Percentiles rank a stretch among this genome's conserved stretches.
These are phyloP conservation scores for Poeciliopsis prolifica DNA, from an alignment of 2,113 vertebrate species.

Conservation along the genomic window DNA sequence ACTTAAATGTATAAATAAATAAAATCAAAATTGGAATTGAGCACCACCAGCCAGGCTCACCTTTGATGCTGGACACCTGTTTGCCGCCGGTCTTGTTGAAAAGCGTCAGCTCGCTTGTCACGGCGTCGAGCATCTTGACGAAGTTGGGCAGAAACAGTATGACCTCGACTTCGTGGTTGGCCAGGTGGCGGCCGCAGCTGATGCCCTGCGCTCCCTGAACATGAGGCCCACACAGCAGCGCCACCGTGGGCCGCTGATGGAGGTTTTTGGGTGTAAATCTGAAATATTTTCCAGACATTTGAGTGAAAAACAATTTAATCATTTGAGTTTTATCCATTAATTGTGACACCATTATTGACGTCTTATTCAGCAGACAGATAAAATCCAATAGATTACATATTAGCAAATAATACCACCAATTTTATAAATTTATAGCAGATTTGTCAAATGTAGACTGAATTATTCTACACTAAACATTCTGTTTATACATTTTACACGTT, in stretches of 20 bases:
- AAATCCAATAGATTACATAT: not conserved
- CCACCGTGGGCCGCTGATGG: conserved; percentile 94
- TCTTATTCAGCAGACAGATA: not conserved
- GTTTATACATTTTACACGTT: not conserved
- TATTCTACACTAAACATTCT: not conserved
- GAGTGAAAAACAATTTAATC: not conserved
- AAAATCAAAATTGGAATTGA: too few species aligned
- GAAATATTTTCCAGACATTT: conserved; percentile 4
- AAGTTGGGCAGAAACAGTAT: conserved; percentile 97
- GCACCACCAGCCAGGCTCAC: conserved; percentile 63
- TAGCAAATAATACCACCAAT: not conserved
- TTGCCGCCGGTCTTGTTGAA: conserved; percentile 92
- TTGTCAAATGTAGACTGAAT: not conserved
- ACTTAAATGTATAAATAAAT: too few species aligned
- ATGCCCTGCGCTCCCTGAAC: conserved; percentile 98
- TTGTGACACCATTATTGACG: not conserved
- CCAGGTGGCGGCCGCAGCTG: conserved; percentile 94
- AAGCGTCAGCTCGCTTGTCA: conserved; percentile 93
- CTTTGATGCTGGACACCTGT: conserved; percentile 94
- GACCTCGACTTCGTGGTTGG: conserved; percentile 96
- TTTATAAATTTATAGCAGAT: not conserved
- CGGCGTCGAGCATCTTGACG: conserved; percentile 95
- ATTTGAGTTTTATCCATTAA: not conserved
- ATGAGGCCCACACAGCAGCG: conserved; percentile 93
- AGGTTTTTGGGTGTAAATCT: conserved; percentile 97